Evolutionary conservation across 2,888 invertebrate genomes (phyloP), one percentile per base, ranked within the genome.

Genomic region (Molanna angustata): DNA sequence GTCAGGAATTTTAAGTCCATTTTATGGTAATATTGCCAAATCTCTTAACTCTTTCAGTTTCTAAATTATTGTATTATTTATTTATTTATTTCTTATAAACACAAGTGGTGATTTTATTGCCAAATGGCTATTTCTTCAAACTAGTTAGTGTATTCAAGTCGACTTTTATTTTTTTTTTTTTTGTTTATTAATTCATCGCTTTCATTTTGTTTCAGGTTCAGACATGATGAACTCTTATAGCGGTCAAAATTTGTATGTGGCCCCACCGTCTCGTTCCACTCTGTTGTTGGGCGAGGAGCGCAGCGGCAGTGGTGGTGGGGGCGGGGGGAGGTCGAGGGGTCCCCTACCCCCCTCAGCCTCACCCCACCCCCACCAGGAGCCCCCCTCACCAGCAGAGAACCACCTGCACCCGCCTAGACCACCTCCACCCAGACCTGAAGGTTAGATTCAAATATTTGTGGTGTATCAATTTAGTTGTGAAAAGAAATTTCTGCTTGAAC

Each of bases 201-300:
- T n/a, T n/a, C n/a, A n/a, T 3, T 27, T 46, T 2, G 27, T 54
- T 49, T 21, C 43, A 59, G 59, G 56, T 32, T 52, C 56, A 4
- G 59, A 59, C 41, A 49, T 42, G 18, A 20, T 49, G 13, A 76
- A 67, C 78, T 80, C 63, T 4, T 93, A 93, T 70, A 88, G 91
- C 48, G 90, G 92, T 48, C 94, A 94, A 72, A 94, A 94, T 71
- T 72, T 94, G 47, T 94, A 94, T 69, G 94, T 94, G 35, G 93
- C 94, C 64, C 93, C 92, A 2, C 94, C 94, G 0, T 92, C 92
- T 3, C 73, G 87, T 56, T 78, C 70, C 61, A 69, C 65, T 62
- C 73, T 78, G 0, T 69, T 77, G 14, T 74, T 65, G 1, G 63
- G 62, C 21, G 54, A 62, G 67, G 42, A 85, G 85, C 59, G 85